These are phyloP conservation scores for Acleris emargana DNA, from an alignment of 2,888 invertebrate species.

Conservation along the genomic window DNA sequence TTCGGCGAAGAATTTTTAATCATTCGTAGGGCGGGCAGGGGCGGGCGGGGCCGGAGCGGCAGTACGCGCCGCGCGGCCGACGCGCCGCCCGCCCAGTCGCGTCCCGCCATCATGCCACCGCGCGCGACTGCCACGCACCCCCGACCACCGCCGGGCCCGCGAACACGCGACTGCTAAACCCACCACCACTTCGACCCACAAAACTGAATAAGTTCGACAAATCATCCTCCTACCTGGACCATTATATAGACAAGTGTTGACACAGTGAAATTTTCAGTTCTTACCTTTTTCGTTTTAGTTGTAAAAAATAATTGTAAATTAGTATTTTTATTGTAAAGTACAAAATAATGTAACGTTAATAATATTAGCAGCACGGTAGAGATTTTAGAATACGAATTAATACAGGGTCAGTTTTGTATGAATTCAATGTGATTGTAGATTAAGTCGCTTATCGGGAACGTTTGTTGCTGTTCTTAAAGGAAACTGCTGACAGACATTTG, in stretches of 20 bases:
- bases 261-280: slow-evolving; percentile 32
- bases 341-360: slow-evolving; percentile 76
- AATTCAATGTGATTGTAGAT: slow-evolving; percentile 84
- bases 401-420: slow-evolving; percentile 84
- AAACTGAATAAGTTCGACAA: slow-evolving; percentile 84
- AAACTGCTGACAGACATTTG: slow-evolving; percentile 70
- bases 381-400: slow-evolving; percentile 77
- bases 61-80: slow-evolving; percentile 84
- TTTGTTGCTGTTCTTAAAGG: slow-evolving; percentile 69
- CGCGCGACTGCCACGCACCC: slow-evolving; percentile 53
- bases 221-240: slow-evolving; percentile 82
- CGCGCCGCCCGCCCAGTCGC: slow-evolving; percentile 74
- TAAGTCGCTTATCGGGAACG: slow-evolving; percentile 75
- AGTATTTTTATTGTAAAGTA: slow-evolving; percentile 80
- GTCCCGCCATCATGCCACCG: slow-evolving; percentile 58
- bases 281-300: slow-evolving; percentile 57
- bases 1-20: slow-evolving; percentile 76
- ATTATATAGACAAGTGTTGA: slow-evolving; percentile 74
- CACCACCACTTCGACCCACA: slow-evolving; percentile 66
- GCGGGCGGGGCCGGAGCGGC: slow-evolving; percentile 68
- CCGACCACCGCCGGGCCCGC: slow-evolving; percentile 50
- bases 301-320: slow-evolving; percentile 75
- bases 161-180: slow-evolving; percentile 55
- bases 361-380: slow-evolving; percentile 65
- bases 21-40: slow-evolving; percentile 55